Conservation (phyloP, 2,888 invertebrate species). For the Pseudeuparius sepicola region DNA sequence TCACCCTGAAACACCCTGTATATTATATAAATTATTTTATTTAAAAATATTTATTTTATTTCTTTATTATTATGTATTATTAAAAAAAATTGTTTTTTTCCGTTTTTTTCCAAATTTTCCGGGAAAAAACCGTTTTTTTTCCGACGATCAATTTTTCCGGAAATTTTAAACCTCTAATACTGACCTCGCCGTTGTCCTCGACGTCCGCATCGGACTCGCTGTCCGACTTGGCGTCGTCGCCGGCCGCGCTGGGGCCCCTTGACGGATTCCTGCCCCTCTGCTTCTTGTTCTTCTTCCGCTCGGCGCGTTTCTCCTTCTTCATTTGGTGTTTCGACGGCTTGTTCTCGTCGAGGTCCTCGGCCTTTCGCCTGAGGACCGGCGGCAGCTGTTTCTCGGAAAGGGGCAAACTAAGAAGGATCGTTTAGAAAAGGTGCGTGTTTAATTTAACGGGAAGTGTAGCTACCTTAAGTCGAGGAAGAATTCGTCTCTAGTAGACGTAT, state of each 20-base stretch:
- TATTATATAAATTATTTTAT: too few relatives aligned
- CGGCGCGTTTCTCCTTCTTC: slow-evolving; percentile 53
- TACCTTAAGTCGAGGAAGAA: slow-evolving; percentile 78
- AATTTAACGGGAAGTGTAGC: too few relatives aligned
- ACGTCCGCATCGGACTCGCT: slow-evolving; percentile 73
- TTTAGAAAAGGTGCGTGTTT: too few relatives aligned
- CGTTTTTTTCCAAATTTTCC: too few relatives aligned
- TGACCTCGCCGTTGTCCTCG: slow-evolving; percentile 62
- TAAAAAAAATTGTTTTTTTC: too few relatives aligned
- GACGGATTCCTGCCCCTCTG: slow-evolving; percentile 28
- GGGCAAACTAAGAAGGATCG: slow-evolving; percentile 69
- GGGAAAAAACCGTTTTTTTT: too few relatives aligned
- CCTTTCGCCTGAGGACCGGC: slow-evolving; percentile 45
- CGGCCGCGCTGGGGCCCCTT: slow-evolving; percentile 1
- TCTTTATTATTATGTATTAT: too few relatives aligned
- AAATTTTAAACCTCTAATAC: too few relatives aligned
- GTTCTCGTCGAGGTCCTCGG: slow-evolving; percentile 42
- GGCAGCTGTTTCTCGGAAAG: slow-evolving; percentile 69
- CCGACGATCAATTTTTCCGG: too few relatives aligned
- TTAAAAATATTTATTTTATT: too few relatives aligned
- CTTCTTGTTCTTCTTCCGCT: slow-evolving; percentile 46
- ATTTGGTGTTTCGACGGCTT: slow-evolving; percentile 55
- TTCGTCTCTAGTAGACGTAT: slow-evolving; percentile 80
- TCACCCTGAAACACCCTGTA: too few relatives aligned
- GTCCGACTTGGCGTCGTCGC: slow-evolving; percentile 44